Evolutionary conservation across 2,113 vertebrate species (phyloP).

Genomic region (Pachypanchax playfairii): DNA sequence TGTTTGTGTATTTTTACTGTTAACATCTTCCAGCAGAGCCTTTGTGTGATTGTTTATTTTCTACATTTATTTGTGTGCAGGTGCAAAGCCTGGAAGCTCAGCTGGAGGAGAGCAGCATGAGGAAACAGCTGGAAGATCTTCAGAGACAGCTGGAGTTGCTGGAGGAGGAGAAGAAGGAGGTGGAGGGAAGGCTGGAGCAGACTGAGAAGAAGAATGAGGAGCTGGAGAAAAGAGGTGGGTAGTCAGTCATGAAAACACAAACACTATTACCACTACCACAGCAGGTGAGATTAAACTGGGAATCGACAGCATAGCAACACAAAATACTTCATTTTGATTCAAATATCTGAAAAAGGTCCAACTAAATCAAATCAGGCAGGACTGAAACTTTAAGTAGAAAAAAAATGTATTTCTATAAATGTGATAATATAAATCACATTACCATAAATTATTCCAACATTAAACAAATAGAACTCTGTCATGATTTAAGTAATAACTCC

Average conservation of each 20-base stretch:
- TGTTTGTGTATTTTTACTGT: no score
- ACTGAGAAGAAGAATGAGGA: conserved; percentile 69
- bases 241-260: no score
- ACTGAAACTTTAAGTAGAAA: no score
- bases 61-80: conserved; percentile 52
- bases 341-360: no score
- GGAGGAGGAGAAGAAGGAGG: conserved; percentile 81
- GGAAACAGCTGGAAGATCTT: conserved; percentile 70
- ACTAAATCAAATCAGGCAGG: no score
- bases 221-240: conserved; percentile 74
- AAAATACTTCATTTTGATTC: not conserved
- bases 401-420: no score
- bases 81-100: conserved; percentile 73
- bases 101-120: conserved; percentile 71
- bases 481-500: no score
- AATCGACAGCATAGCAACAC: not conserved
- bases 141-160: conserved; percentile 79
- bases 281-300: not conserved
- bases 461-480: no score
- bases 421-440: no score
- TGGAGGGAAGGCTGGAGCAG: conserved; percentile 70
- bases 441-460: no score
- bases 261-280: not conserved
- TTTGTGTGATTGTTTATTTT: no score
- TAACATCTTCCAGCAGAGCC: not conserved